Evolutionary conservation across 2,888 invertebrate genomes (phyloP), one percentile per base, ranked within the genome.

Genomic region (Pasiphila rectangulata): DNA sequence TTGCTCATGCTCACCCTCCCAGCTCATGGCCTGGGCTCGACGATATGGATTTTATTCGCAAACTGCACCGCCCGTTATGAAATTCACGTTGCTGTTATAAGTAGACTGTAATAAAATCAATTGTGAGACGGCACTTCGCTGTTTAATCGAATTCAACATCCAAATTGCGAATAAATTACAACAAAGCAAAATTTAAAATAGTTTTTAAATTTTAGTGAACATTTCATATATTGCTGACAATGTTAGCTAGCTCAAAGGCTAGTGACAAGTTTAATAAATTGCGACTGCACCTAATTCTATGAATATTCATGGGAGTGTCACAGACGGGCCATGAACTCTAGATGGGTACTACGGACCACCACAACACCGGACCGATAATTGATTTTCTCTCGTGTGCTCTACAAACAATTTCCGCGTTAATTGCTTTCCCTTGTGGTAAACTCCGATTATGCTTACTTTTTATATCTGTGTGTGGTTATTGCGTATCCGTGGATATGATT

Each of bases 1-100:
- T 82, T 82, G 79, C 80, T 69, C 68, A 69, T 82, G 79, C 80
- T 69, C 68, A 69, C 71, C 75, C 72, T 67, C 64, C 65, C 67
- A 64, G 72, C 68, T 75, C 68, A n/a, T 13, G 15, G 44, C 45
- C 38, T 32, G 45, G 75, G 77, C 75, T 67, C 69, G 71, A 66
- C 74, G 73, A 72, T 60, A 74, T 76, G 79, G 71, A 75, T 71
- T 67, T 27, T 69, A 64, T 66, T 64, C 65, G 66, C 67, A 67
- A 64, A 64, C 65, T 61, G 55, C 57, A 56, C 55, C 43, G 40
- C 35, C 37, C 7, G 10, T 16, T 29, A 6, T 17, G 30, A 21
- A 39, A 40, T 45, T 44, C 40, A 36, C 30, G 44, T 10, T 9
- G 10, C 4, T 5, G 7, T 27, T 6, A 24, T 12, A 24, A n/a